Evolutionary conservation across 2,888 invertebrate species (phyloP), one percentile per base, ranked within the genome.

Genomic region (Parascotia fuliginaria): DNA sequence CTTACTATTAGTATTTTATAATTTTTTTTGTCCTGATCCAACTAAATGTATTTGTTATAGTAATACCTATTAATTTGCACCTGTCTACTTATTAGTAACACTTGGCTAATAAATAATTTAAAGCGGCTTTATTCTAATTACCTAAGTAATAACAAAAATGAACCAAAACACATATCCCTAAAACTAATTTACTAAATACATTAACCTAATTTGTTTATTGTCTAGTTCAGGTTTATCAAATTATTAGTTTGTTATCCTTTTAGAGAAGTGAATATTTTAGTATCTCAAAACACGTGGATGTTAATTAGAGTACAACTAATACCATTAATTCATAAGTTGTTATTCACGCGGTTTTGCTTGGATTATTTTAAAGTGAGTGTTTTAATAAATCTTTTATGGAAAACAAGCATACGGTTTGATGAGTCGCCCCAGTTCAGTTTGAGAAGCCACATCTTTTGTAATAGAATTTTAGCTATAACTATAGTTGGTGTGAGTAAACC

Each of bases 191-290:
- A 31, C 28, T 6, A 33, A 42, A 43, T 41, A 42, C 48, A 69
- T 66, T 69, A 66, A 32, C 65, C 65, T 31, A 65, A 66, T 65
- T 43, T 37, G 37, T 36, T 51, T 37, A 38, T 47, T 47, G 37
- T 31, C 40, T 15, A 42, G 38, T 54, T 54, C 24, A 13, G 28
- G 40, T 44, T 46, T 28, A 40, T 44, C 44, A 40, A 56, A 60
- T 55, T 45, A 53, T 52, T 52, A 57, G 63, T 51, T 58, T 50
- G 68, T 57, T 69, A 69, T 70, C 68, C 65, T 67, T 64, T 68
- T 68, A 72, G 57, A 64, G 47, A 37, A 44, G 37, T 71, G 62
- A 70, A 75, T 75, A 68, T 58, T 68, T 59, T 44, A 67, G 42
- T 46, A 33, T 40, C 43, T 55, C 50, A 60, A 42, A 65, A 62